These are phyloP conservation scores for Microcebus murinus DNA, from an alignment of 2,113 vertebrate genomes.

Conservation along the genomic window DNA sequence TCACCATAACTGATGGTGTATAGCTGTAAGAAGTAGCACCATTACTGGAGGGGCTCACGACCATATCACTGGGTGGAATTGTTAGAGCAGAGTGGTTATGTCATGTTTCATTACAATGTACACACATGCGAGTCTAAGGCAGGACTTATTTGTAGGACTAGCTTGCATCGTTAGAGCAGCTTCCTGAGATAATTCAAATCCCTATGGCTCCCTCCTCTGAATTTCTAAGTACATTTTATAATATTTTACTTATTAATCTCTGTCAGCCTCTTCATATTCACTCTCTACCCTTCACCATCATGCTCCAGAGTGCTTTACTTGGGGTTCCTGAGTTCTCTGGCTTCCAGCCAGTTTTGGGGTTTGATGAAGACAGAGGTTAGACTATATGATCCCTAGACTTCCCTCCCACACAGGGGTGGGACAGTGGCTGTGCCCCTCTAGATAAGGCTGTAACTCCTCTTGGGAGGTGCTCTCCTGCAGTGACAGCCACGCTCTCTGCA, in stretches of 20 bases:
- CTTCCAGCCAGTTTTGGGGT: neutral
- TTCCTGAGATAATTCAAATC: neutral
- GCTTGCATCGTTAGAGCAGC: neutral
- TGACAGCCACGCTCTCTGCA: fast-evolving
- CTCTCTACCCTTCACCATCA: neutral
- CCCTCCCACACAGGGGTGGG: neutral
- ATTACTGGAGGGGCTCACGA: neutral
- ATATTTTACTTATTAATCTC: neutral
- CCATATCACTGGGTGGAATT: neutral
- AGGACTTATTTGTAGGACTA: neutral
- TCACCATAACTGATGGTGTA: neutral
- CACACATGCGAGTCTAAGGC: neutral
- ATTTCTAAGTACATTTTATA: neutral
- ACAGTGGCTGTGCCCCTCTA: neutral
- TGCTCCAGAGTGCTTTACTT: neutral
- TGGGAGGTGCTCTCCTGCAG: neutral
- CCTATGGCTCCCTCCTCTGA: neutral
- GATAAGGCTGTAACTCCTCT: neutral
- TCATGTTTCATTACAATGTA: neutral
- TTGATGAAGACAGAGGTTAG: neutral
- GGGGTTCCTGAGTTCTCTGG: neutral
- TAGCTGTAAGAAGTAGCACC: neutral
- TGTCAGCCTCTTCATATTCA: neutral
- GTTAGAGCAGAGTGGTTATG: neutral
- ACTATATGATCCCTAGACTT: neutral